phyloP scores from a whole-genome alignment of 2,888 invertebrate genomes.

The Mythimna vitellina region DNA sequence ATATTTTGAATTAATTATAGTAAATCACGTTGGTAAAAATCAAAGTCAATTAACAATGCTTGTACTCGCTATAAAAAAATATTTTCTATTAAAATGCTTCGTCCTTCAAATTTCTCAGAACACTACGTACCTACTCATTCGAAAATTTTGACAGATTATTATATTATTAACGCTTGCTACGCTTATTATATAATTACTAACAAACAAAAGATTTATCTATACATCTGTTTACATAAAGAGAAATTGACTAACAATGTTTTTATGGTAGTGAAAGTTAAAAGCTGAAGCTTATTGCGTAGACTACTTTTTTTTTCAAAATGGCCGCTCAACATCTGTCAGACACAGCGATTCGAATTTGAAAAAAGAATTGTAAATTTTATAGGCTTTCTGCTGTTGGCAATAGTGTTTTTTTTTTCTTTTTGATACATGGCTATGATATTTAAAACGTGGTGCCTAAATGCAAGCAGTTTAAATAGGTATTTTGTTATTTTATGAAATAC shows the following conservation, averaged over 20 bases:
- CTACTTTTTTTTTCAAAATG: slow-evolving; percentile 26
- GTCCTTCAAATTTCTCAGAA: no score
- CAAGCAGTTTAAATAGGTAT: no score
- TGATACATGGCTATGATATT: background rate
- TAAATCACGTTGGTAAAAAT: no score
- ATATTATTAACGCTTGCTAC: background rate
- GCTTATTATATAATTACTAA: slow-evolving; percentile 20
- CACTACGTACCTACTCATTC: background rate
- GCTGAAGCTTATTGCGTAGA: slow-evolving; percentile 15
- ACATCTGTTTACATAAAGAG: slow-evolving; percentile 36
- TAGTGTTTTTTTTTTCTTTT: background rate
- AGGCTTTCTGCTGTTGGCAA: background rate
- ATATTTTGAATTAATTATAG: no score
- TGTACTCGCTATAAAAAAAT: no score
- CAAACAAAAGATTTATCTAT: slow-evolving; percentile 10
- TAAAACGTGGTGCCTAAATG: background rate
- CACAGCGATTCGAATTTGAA: slow-evolving; percentile 9
- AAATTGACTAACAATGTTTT: slow-evolving; percentile 34
- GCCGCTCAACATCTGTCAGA: slow-evolving; percentile 15
- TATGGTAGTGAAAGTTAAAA: slow-evolving; percentile 38
- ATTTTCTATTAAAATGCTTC: no score
- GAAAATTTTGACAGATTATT: background rate
- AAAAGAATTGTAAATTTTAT: slow-evolving; percentile 3
- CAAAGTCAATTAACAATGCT: no score
- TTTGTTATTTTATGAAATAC: background rate